A percentile compares a stretch with the other conserved stretches of the same genome.
Evolutionary conservation across 2,113 vertebrate genomes (phyloP).

Genomic region (Cottus gobio): DNA sequence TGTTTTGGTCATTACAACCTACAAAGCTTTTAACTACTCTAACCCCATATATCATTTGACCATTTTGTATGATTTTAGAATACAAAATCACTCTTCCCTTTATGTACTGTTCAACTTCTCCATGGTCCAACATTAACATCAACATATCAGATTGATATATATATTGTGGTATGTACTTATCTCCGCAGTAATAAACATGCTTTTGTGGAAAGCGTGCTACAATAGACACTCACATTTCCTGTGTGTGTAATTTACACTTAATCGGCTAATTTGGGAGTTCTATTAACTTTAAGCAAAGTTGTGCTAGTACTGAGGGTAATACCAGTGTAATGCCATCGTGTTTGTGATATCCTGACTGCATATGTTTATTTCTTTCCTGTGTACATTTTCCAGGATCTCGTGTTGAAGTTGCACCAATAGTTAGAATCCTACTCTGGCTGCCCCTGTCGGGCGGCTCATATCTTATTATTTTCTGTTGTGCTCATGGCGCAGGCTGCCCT

Average conservation of each 20-base stretch:
- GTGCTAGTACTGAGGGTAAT: background rate
- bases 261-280: background rate
- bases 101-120: background rate
- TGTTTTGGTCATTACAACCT: too few species aligned
- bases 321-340: background rate
- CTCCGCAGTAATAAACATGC: background rate
- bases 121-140: too few species aligned
- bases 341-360: background rate
- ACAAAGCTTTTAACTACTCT: too few species aligned
- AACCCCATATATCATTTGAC: too few species aligned
- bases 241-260: background rate
- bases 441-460: slow-evolving; percentile 6
- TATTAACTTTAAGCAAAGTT: background rate
- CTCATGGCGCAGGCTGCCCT: slow-evolving; percentile 37
- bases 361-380: background rate
- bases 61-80: background rate
- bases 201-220: background rate
- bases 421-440: background rate
- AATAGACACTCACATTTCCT: background rate
- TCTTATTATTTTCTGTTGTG: slow-evolving; percentile 47
- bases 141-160: too few species aligned
- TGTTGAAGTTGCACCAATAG: background rate
- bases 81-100: background rate
- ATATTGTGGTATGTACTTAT: background rate
- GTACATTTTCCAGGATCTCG: slow-evolving; percentile 2